phyloP scores from a whole-genome alignment of 2,888 invertebrate genomes.

The Fragum fragum region DNA sequence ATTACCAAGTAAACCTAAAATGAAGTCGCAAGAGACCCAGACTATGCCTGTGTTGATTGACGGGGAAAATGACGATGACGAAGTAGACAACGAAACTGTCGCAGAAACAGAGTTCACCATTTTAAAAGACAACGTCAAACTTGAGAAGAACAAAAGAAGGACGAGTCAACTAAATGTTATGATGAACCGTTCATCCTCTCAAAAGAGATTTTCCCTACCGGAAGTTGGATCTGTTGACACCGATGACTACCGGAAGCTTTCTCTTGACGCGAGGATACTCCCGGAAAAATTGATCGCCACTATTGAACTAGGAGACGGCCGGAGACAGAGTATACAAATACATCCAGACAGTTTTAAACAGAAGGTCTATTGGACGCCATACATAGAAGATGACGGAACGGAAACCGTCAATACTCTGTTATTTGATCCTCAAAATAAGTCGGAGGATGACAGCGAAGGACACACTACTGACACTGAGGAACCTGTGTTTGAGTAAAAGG shows the following conservation, averaged over 20 bases:
- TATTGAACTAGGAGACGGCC: slow-evolving; percentile 63
- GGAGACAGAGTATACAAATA: slow-evolving; percentile 54
- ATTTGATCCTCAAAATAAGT: slow-evolving; percentile 41
- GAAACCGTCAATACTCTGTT: slow-evolving; percentile 33
- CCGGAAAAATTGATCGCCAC: slow-evolving; percentile 64
- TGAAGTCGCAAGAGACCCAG: slow-evolving; percentile 47
- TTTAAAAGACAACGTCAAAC: slow-evolving; percentile 1
- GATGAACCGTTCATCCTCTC: slow-evolving; percentile 17
- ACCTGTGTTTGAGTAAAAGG: slow-evolving; percentile 1
- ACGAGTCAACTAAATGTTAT: background rate
- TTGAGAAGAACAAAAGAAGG: slow-evolving; percentile 14
- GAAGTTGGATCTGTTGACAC: background rate
- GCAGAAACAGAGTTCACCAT: slow-evolving; percentile 8
- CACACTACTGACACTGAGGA: slow-evolving; percentile 52
- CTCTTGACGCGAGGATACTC: slow-evolving; percentile 44
- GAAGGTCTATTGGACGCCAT: slow-evolving; percentile 63
- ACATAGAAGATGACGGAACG: slow-evolving; percentile 38
- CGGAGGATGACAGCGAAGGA: slow-evolving; percentile 53
- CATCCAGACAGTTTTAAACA: slow-evolving; percentile 46
- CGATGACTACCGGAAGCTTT: slow-evolving; percentile 18
- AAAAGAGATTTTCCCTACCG: slow-evolving; percentile 18
- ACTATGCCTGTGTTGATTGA: slow-evolving; percentile 34
- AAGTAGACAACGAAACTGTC: slow-evolving; percentile 1
- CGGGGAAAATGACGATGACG: slow-evolving; percentile 9
- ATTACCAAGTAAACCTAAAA: slow-evolving; percentile 26